Percentiles rank a stretch among this genome's conserved stretches.
Evolutionary conservation across 2,113 vertebrate genomes (phyloP).

Genomic region (Burhinus bistriatus): DNA sequence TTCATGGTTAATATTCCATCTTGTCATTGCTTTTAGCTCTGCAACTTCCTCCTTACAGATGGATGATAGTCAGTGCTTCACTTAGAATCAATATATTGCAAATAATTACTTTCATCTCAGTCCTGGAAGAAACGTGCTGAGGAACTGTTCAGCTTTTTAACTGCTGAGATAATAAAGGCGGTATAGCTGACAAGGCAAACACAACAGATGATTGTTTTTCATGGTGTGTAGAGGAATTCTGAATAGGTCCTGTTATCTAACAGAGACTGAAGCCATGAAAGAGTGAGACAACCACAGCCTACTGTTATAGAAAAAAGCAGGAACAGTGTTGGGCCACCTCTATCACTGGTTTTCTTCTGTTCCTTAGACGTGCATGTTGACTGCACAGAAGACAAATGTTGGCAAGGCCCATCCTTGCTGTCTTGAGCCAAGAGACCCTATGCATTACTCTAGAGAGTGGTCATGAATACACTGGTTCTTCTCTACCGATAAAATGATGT

Average conservation of each 20-base stretch:
- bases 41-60: background rate
- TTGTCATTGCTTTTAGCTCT: background rate
- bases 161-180: background rate
- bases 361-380: background rate
- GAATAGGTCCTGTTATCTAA: background rate
- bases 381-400: background rate
- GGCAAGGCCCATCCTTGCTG: background rate
- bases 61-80: background rate
- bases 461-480: background rate
- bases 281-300: background rate
- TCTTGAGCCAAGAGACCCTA: background rate
- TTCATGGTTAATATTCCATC: background rate
- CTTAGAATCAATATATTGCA: background rate
- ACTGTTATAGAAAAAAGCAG: background rate
- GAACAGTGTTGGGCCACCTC: background rate
- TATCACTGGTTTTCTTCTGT: background rate
- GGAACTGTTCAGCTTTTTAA: background rate
- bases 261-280: background rate
- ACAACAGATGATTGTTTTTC: background rate
- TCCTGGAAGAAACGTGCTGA: background rate
- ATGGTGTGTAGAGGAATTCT: background rate
- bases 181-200: background rate
- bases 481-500: background rate
- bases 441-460: background rate
- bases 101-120: background rate